Evolutionary conservation across 1,140 invertebrate species (phyloP).

Genomic region (Teleopsis dalmanni): DNA sequence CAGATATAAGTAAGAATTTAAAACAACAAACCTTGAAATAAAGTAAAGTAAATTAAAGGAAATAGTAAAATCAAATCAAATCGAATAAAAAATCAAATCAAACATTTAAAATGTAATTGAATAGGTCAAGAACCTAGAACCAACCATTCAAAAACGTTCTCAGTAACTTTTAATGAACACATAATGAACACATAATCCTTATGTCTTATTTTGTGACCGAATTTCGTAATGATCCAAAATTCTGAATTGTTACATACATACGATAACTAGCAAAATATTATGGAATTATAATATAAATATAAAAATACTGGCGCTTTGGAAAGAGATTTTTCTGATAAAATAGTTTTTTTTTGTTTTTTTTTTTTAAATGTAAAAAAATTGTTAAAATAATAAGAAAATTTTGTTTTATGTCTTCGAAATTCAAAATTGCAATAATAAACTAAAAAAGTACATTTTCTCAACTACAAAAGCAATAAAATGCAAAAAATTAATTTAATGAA

Average conservation of each 20-base stretch:
- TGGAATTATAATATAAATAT: too few species aligned
- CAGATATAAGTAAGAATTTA: constrained; percentile 7
- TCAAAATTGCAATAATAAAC: constrained; percentile 37
- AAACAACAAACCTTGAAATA: constrained; percentile 6
- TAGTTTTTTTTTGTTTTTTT: too few species aligned
- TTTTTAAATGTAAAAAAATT: constrained; percentile 12
- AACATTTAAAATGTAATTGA: not conserved
- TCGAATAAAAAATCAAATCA: constrained; percentile 11
- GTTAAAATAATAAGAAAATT: constrained; percentile 5
- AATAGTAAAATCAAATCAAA: constrained; percentile 7
- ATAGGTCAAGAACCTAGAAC: not conserved
- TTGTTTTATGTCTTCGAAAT: constrained; percentile 19
- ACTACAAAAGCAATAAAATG: too few species aligned
- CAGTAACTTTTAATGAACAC: constrained; percentile 8
- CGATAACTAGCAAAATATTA: too few species aligned
- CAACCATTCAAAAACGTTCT: constrained; percentile 45
- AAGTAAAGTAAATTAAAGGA: not conserved
- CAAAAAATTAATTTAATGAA: too few species aligned
- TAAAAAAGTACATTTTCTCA: constrained; percentile 8
- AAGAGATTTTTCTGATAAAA: too few species aligned
- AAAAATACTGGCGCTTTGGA: too few species aligned
- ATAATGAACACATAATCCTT: too few species aligned
- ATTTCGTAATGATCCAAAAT: too few species aligned
- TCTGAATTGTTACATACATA: too few species aligned
- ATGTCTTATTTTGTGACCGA: too few species aligned